Evolutionary conservation across 2,113 vertebrate genomes (phyloP), one percentile per base, ranked within the genome.

Genomic region (Hucho hucho): DNA sequence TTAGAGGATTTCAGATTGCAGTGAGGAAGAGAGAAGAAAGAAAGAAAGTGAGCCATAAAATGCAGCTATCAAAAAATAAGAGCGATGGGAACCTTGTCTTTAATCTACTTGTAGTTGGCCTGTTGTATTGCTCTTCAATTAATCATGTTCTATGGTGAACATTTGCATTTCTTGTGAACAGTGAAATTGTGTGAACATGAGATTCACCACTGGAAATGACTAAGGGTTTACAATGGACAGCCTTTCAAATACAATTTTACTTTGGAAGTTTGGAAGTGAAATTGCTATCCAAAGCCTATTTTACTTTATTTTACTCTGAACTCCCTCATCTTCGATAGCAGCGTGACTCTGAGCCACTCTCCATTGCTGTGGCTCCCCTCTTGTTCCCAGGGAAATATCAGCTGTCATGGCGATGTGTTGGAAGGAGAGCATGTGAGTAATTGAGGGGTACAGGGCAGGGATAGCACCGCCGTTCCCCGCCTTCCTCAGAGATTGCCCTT

Each of bases 1-100:
- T 93, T 91, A 88, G 74, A 85, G 91, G 90, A 70, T 91, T 92
- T 88, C 75, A 68, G 77, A 88, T 84, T 74, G 9, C 83, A 75
- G 79, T 84, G 90, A 53, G 83, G 87, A 88, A 88, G 83, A 78
- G 4, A 14, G 16, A 53, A 14, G 16, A 53, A 53, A 13, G 85
- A 43, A 3, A 43, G 9, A 43, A 11, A 43, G 37, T 11, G 9
- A 43, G 37, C 84, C 83, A 72, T 68, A 75, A 85, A 87, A 89
- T 72, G 83, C 63, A 86, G 75, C 73, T 80, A 88, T 87, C 88
- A 81, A 81, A 84, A 90, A 88, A 91, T 75, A 84, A 83, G 83
- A 81, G 75, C 79, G 78, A 81, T 4, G 68, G 22, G 68, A 80
- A 82, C 20, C 25, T 64, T 22, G 2, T 28, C 73, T 56, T 14